These are phyloP conservation scores for Percina caprodes DNA, from an alignment of 2,113 vertebrate genomes.

Conservation along the genomic window DNA sequence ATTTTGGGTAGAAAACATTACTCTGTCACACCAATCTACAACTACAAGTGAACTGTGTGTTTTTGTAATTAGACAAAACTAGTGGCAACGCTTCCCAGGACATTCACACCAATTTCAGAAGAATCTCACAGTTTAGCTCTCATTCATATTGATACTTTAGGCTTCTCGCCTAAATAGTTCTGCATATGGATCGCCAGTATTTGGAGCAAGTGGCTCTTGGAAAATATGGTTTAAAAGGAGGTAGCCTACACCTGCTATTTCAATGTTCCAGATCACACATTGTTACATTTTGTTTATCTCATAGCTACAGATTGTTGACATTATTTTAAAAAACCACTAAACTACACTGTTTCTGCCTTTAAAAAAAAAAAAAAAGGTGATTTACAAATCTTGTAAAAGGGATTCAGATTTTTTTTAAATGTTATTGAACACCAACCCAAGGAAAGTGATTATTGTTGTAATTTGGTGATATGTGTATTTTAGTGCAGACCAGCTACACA, in stretches of 20 bases:
- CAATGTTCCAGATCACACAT: too few species aligned
- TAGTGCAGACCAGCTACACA: conserved; percentile 23
- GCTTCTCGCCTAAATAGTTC: neutral
- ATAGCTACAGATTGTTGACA: too few species aligned
- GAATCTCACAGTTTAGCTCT: neutral
- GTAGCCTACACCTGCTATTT: too few species aligned
- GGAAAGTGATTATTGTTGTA: neutral
- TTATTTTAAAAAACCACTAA: too few species aligned
- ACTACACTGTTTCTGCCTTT: too few species aligned
- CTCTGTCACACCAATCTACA: neutral
- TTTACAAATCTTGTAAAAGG: too few species aligned
- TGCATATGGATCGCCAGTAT: neutral
- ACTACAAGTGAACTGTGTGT: neutral
- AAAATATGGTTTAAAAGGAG: too few species aligned
- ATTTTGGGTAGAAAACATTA: neutral
- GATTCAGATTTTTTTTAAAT: conserved; percentile 13
- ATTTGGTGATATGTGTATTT: conserved; percentile 20
- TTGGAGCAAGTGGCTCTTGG: too few species aligned
- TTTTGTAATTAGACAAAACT: conserved; percentile 1
- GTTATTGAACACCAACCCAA: neutral
- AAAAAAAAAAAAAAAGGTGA: too few species aligned
- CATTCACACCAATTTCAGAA: neutral
- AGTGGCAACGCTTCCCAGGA: neutral
- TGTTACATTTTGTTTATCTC: too few species aligned
- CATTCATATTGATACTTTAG: neutral